Evolutionary conservation across 1,140 invertebrate species (phyloP), one percentile per base, ranked within the genome.

Genomic region (Ylistrum balloti): DNA sequence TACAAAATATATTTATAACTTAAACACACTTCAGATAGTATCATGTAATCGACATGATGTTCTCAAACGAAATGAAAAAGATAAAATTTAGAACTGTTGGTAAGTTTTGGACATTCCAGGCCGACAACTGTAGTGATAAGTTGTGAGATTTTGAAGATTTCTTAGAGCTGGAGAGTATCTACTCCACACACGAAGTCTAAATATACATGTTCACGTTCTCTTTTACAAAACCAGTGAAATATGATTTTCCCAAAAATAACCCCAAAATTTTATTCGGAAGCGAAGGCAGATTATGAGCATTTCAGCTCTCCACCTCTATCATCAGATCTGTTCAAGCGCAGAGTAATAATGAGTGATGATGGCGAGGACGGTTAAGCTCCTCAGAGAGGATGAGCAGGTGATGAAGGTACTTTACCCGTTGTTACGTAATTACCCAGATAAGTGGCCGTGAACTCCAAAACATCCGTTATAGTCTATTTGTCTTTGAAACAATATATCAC

Each of bases 1-100:
- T 74, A 74, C 28, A 11, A 74, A 74, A 74, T 28, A 74, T n/a
- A 74, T 28, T 74, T 74, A 28, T 74, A 74, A 74, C 41, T 45
- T 17, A 45, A 15, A 45, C 56, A 74, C 22, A 74, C 56, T 74
- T 74, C n/a, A 74, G 56, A 28, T 74, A 3, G 1, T 74, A 74
- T 74, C 56, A 74, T 28, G 56, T 74, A 74, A 74, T 45, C 41
- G 41, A 1, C 9, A 45, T 15, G 20, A 45, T 28, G 22, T 28
- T 74, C 56, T 28, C 22, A 74, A 74, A 74, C 22, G 56, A 74
- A 74, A 74, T 74, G 56, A 74, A 74, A 74, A 28, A 74, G 56
- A 74, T 74, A 74, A 74, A 74, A 74, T 74, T 28, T 28, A 0
- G 56, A 28, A 74, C 28, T 28, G n/a, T 74, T 28, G 22, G 9